Evolutionary conservation across 2,888 invertebrate species (phyloP), one percentile per base, ranked within the genome.

Genomic region (Meiosimyza decipiens): DNA sequence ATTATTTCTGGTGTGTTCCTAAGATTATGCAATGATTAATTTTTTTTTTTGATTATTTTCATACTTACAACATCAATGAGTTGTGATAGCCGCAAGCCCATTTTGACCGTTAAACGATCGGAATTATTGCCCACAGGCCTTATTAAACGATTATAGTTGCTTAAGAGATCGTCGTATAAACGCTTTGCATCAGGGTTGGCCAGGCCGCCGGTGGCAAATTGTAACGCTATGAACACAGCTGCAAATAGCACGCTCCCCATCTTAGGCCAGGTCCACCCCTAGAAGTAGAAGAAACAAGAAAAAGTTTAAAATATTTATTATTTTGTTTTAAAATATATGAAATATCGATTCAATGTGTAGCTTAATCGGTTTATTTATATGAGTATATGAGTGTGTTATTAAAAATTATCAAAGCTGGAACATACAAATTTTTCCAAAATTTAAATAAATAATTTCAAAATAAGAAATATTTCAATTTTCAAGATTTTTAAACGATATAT

Each of bases 121-220:
- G 95, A 95, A 89, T 95, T 96, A 89, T 96, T 96, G 83, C 95
- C 95, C 81, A 97, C 97, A 78, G 97, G 97, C 85, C 97, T 91
- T 86, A 97, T 96, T 87, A 97, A 92, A 84, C 96, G 93, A 89
- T 98, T 98, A 90, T 98, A 98, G 89, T 96, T 95, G 83, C 95
- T 94, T 83, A 98, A 91, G 81, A 98, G 91, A 88, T 97, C 97
- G 91, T 98, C 97, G 90, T 96, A 97, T 82, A 97, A 93, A 88
- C 96, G 92, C 89, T 96, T 95, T 83, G 96, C 95, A 88, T 96
- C 96, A 87, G 95, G 95, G 90, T 96, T 97, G 88, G 93, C 94
- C 90, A 90, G 90, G 89, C 91, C 92, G 89, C 91, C 92, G 88
- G 91, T 90, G 90, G 91, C 92, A 90, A 92, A 90, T 89, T 92